Conservation (phyloP, 2,113 vertebrate genomes). For the Myotis brandtii region DNA sequence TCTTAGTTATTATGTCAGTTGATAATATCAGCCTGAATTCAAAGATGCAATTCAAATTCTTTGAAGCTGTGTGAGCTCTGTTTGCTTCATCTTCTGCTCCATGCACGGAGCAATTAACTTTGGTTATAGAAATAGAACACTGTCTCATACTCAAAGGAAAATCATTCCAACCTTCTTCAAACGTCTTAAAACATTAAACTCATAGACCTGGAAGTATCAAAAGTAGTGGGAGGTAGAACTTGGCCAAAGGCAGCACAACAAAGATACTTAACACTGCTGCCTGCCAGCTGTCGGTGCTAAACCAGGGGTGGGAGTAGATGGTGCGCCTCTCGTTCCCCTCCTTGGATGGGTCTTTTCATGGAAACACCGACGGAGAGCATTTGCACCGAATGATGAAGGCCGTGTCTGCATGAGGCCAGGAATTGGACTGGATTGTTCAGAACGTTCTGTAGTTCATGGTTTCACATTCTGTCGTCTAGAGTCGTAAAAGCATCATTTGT, state of each 20-base stretch:
- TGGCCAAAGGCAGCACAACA: background rate
- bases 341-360: background rate
- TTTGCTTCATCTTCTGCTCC: slow-evolving; percentile 63
- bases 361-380: background rate
- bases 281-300: background rate
- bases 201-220: slow-evolving; percentile 36
- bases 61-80: slow-evolving; percentile 66
- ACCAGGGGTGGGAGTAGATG: background rate
- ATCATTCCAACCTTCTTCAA: slow-evolving; percentile 49
- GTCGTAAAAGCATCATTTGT: background rate
- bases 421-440: background rate
- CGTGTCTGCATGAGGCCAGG: background rate
- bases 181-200: slow-evolving; percentile 54
- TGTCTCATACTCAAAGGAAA: slow-evolving; percentile 64
- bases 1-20: slow-evolving; percentile 79
- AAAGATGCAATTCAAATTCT: slow-evolving; percentile 80
- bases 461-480: background rate
- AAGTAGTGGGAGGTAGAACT: background rate
- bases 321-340: background rate
- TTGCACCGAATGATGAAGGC: background rate
- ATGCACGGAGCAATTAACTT: slow-evolving; percentile 65
- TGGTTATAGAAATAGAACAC: slow-evolving; percentile 60
- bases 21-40: slow-evolving; percentile 77
- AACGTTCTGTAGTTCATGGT: background rate
- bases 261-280: background rate